Base-by-base conservation (phyloP, 2,113 vertebrate genomes). In the Cromileptes altivelis region DNA sequence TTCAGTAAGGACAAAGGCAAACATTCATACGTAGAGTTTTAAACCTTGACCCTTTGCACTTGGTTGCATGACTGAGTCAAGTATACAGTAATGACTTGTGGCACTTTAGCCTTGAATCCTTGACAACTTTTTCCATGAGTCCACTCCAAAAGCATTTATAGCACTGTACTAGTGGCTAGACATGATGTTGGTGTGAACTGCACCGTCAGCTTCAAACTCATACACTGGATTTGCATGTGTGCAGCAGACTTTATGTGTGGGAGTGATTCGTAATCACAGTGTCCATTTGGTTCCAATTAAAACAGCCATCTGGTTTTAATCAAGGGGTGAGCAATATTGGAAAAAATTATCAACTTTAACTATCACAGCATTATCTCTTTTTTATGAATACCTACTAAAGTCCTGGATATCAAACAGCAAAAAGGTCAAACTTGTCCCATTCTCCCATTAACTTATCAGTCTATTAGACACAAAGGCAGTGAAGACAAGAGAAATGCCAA, bases 231-330 rank as follows among this genome's bases (percentile, higher is more conserved):
- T 17, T 60, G 23, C 40, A 15, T 45, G 45, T 58, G 50, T 70
- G 57, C 18, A 27, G 70, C 40, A 30, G 63, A 49, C 62, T 13
- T 62, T 6, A 11, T 70, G 57, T 61, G 75, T 79, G 60, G 70
- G 70, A 75, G 52, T 60, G 27, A 53, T 45, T 42, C 1, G 2
- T 56, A 23, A 56, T 70, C 42, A 49, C 55, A 42, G 13, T 4
- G 19, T 45, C 56, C 40, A 21, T 70, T 80, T 80, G 61, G 60
- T 69, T 73, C 19, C 53, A 70, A 57, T 81, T 69, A 37, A 57
- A 71, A 57, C 52, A 8, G 0, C 33, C 64, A 40, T 70, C 4
- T 68, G 61, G 50, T 17, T 84, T 57, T 62, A 80, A 84, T 72
- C 4, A 81, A 15, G 12, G n/a, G 13, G 17, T 37, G 23, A 64